Base-by-base conservation (phyloP, 1,140 invertebrate species). In the Drosophila virilis region DNA sequence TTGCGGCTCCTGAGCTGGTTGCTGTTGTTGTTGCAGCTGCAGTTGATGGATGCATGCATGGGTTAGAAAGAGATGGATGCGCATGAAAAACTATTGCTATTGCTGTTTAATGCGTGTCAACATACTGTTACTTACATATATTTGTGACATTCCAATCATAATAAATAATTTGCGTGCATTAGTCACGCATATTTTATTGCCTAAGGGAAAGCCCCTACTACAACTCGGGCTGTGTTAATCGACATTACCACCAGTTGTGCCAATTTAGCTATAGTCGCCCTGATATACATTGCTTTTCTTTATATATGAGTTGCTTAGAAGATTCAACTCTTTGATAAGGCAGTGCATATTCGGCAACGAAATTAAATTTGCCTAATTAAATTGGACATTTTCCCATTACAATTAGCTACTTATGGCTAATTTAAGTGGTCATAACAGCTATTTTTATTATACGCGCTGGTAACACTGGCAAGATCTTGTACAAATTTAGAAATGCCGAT, bases 21-120 rank as follows among this genome's bases (percentile, higher is more conserved):
- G 75, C 37, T 37, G 70, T 6, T 43, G 51, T 17, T 15, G 43
- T 12, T 17, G 66, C 13, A 12, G 65, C n/a, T 43, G 81, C 4
- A 48, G 73, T 8, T 32, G 58, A 50, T 13, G 67, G 58, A 50
- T 13, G 67, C 61, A 17, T 66, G 38, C 70, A 69, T 43, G 62
- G 43, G 67, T 72, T 58, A 62, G 59, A 81, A 35, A 50, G 74
- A 69, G 77, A 71, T 8, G 59, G 13, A 52, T 10, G 10, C 9
- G 37, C 17, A 69, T 61, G n/a, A 74, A 55, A 57, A 42, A 55
- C 7, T 55, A 9, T 54, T 52, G 22, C 52, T 42, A 33, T 72
- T 22, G 40, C 65, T n/a, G 9, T 52, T 0, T 15, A 13, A 37
- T 69, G 9, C 8, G 33, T 32, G 48, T 46, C 38, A 8, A 32